Evolutionary conservation across 2,888 invertebrate species (phyloP), one percentile per base, ranked within the genome.

Genomic region (Gastracanthus pulcherrimus): DNA sequence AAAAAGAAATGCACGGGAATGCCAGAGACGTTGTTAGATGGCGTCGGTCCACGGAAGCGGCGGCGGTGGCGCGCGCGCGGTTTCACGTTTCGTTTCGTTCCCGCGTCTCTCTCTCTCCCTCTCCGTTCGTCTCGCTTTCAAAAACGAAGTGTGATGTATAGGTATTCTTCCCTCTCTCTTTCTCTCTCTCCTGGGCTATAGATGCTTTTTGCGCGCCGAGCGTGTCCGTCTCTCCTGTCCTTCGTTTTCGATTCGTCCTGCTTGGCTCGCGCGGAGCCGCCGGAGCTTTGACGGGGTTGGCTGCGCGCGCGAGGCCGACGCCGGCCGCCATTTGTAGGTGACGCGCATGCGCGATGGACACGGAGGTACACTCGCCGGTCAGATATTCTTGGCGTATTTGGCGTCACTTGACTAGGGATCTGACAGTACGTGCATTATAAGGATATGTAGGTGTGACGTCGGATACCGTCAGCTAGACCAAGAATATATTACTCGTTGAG

Each of bases 11-110:
- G n/a, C 88, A 88, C 89, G 88, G 87, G 89, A 90, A 89, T 91
- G 89, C 90, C 87, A 88, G 87, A 88, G n/a, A n/a, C n/a, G n/a
- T n/a, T 89, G 90, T 91, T 90, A 91, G 91, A 91, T 91, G 91
- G 91, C 91, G 91, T 91, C 91, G 90, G 90, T 90, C 82, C 67
- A 67, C 78, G 29, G 55, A 55, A 72, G 87, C 86, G 82, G 84
- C 83, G 86, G 87, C 88, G 88, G 88, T 45, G 55, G 45, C 31
- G 41, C 70, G 67, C 36, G 51, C 36, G 70, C 71, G 38, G 75
- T 76, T 79, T 81, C 80, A 23, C 70, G 55, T 81, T 60, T 31
- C 64, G 34, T 62, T 36, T 13, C 66, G 78, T 16, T 51, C 41
- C 45, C 69, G 31, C 31, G 19, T 48, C 51, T 48, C 66, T 51